phyloP scores from a whole-genome alignment of 2,113 vertebrate species.

The Cathartes aura region DNA sequence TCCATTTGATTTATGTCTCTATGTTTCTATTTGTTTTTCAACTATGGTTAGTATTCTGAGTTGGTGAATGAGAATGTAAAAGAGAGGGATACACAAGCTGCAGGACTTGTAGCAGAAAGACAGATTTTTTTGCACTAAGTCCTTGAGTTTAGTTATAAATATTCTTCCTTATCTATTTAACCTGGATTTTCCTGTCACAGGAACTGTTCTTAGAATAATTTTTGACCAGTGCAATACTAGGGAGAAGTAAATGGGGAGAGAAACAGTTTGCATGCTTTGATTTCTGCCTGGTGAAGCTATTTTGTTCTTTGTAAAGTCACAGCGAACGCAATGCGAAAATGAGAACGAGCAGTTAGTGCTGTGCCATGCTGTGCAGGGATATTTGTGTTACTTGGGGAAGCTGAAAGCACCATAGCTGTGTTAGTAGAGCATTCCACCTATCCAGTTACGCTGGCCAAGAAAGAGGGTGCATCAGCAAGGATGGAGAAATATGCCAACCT shows the following conservation, averaged over 20 bases:
- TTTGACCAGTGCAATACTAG: not conserved
- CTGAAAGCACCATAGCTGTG: fast-evolving
- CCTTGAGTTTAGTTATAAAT: not conserved
- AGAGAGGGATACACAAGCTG: not conserved
- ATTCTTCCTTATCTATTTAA: not conserved
- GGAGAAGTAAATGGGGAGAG: not conserved
- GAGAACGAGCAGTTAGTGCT: not conserved
- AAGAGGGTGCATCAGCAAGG: not conserved
- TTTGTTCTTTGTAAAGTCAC: not conserved
- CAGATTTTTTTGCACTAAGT: not conserved
- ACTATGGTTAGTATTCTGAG: not conserved
- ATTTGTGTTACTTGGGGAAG: not conserved
- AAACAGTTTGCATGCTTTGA: not conserved
- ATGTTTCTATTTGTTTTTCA: not conserved
- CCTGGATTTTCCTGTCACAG: not conserved
- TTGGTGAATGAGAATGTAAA: not conserved
- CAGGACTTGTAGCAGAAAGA: not conserved
- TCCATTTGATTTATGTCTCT: not conserved
- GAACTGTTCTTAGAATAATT: not conserved
- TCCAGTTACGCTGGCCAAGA: not conserved
- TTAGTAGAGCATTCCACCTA: not conserved
- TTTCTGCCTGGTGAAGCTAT: not conserved
- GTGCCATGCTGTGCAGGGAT: not conserved
- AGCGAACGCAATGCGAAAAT: not conserved
- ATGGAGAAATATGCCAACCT: not conserved